These are phyloP conservation scores for Gibbula magus DNA, from an alignment of 2,888 invertebrate genomes.

Conservation along the genomic window DNA sequence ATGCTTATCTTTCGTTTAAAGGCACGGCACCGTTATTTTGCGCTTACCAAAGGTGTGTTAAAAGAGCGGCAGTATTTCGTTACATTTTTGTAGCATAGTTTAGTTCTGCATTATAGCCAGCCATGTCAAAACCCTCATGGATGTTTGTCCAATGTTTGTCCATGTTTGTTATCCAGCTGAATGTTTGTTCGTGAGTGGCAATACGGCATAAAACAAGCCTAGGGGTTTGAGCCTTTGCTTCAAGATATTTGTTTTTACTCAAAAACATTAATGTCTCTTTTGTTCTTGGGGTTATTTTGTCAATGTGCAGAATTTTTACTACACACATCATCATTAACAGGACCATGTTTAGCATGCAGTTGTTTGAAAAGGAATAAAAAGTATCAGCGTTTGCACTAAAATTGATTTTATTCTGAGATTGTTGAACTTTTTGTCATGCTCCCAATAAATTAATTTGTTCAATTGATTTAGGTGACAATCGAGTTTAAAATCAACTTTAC, in stretches of 20 bases:
- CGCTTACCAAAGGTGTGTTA: conserved; percentile 8
- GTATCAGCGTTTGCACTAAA: too few species aligned
- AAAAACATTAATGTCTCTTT: conserved; percentile 11
- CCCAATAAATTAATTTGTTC: too few species aligned
- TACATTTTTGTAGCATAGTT: background rate
- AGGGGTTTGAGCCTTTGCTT: background rate
- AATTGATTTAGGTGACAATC: too few species aligned
- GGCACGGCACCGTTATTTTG: background rate
- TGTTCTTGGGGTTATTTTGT: conserved; percentile 5
- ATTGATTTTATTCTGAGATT: too few species aligned
- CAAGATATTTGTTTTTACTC: background rate
- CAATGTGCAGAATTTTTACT: background rate
- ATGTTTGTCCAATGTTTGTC: too few species aligned
- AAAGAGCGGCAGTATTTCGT: background rate
- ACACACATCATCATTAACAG: background rate
- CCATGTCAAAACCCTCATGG: background rate
- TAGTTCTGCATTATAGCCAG: background rate
- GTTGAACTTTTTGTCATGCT: too few species aligned
- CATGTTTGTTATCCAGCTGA: background rate
- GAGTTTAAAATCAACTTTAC: too few species aligned
- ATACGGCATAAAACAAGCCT: background rate
- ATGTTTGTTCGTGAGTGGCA: background rate
- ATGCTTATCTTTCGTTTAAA: background rate
- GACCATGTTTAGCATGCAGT: too few species aligned
- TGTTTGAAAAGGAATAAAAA: too few species aligned